phyloP scores from a whole-genome alignment of 2,888 invertebrate species.

The Drosophila mayaguana region DNA sequence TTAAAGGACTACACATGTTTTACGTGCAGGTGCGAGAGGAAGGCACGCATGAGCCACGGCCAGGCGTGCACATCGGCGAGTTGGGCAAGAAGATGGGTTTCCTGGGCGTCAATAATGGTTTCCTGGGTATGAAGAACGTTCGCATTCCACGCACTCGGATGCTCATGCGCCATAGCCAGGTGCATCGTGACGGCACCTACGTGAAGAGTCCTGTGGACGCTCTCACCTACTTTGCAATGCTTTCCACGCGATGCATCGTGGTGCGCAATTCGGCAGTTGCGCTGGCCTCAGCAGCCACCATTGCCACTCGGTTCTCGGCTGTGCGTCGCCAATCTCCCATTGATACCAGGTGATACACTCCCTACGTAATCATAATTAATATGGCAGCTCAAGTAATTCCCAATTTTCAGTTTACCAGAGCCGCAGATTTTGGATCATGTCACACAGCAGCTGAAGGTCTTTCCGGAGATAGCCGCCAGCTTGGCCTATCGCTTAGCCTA shows the following conservation, averaged over 20 bases:
- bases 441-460: conserved; percentile 96
- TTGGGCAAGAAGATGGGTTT: conserved; percentile 97
- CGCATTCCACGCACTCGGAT: conserved; percentile 94
- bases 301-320: conserved; percentile 95
- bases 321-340: conserved; percentile 95
- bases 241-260: conserved; percentile 94
- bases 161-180: conserved; percentile 96
- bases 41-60: conserved; percentile 93
- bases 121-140: conserved; percentile 93
- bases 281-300: conserved; percentile 92
- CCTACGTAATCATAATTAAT: accelerated
- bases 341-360: conserved; percentile 88
- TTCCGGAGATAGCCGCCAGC: conserved; percentile 92
- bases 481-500: conserved; percentile 92
- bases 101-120: conserved; percentile 96
- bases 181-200: conserved; percentile 95
- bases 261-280: conserved; percentile 90
- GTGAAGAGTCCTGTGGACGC: conserved; percentile 92
- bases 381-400: neutral
- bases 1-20: conserved; percentile 96
- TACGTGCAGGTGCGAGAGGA: conserved; percentile 95
- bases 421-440: conserved; percentile 96
- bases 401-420: conserved; percentile 87
- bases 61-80: conserved; percentile 95
- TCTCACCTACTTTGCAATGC: conserved; percentile 94